These are phyloP conservation scores for Eristalis pertinax DNA, from an alignment of 2,888 invertebrate genomes.

Conservation along the genomic window DNA sequence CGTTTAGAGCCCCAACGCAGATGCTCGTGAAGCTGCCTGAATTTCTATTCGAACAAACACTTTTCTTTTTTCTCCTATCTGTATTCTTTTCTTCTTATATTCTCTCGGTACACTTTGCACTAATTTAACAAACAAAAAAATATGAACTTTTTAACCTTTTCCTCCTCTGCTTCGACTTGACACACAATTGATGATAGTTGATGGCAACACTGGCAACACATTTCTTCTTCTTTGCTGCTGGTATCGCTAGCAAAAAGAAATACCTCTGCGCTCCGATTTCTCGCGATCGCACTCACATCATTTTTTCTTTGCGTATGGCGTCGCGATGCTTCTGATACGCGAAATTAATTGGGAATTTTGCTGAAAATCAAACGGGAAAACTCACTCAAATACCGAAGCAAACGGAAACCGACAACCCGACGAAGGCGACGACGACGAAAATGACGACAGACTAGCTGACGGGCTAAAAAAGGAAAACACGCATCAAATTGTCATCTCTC, in stretches of 20 bases:
- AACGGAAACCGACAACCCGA: conserved; percentile 15
- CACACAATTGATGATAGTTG: conserved; percentile 56
- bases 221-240: conserved; percentile 63
- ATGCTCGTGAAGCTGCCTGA: conserved; percentile 6
- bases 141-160: conserved; percentile 27
- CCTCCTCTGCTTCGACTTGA: conserved; percentile 47
- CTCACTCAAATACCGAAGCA: background rate
- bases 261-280: conserved; percentile 61
- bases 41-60: conserved; percentile 52
- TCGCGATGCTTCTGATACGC: conserved; percentile 26
- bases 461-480: conserved; percentile 70
- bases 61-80: conserved; percentile 33
- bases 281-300: conserved; percentile 44
- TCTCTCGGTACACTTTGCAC: conserved; percentile 41
- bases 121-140: conserved; percentile 60
- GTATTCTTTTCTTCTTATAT: background rate
- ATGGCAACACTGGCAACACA: conserved; percentile 70
- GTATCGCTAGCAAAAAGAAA: conserved; percentile 51
- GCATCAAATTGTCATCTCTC: conserved; percentile 71
- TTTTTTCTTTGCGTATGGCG: conserved; percentile 19
- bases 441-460: conserved; percentile 70
- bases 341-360: conserved; percentile 40
- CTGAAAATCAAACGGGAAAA: conserved; percentile 29
- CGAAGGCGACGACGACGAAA: conserved; percentile 56
- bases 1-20: conserved; percentile 36